Percentiles rank a stretch among this genome's conserved stretches.
These are phyloP conservation scores for Teleopsis dalmanni DNA, from an alignment of 1,140 invertebrate genomes.

Conservation along the genomic window DNA sequence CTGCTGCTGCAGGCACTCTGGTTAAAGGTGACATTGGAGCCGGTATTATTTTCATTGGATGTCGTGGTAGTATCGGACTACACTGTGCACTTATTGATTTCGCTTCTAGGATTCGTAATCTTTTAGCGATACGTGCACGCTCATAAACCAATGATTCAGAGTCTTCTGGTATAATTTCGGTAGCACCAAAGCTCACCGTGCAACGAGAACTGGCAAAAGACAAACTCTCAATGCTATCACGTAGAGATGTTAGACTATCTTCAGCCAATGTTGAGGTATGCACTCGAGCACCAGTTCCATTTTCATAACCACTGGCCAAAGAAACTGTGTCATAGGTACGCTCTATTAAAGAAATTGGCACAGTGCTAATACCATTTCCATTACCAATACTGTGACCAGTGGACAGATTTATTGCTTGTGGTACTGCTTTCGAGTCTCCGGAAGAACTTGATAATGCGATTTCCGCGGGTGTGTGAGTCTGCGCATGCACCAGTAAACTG, in stretches of 20 bases:
- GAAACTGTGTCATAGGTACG: slow-evolving; percentile 33
- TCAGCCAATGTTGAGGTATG: slow-evolving; percentile 39
- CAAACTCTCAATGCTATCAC: slow-evolving; percentile 36
- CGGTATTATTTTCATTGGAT: slow-evolving; percentile 13
- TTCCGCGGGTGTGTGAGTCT: slow-evolving; percentile 26
- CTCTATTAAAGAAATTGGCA: slow-evolving; percentile 11
- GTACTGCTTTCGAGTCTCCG: slow-evolving; percentile 1
- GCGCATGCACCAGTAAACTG: slow-evolving; percentile 29
- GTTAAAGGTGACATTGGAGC: slow-evolving; percentile 2
- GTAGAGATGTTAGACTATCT: slow-evolving; percentile 37
- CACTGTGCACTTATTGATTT: slow-evolving; percentile 42
- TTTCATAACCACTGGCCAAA: slow-evolving; percentile 12
- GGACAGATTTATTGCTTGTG: neutral
- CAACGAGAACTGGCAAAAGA: slow-evolving; percentile 36
- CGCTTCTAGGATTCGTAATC: slow-evolving; percentile 36
- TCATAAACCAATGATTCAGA: slow-evolving; percentile 17
- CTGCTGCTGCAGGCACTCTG: neutral
- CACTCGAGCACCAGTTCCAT: slow-evolving; percentile 14
- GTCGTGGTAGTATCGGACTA: slow-evolving; percentile 35
- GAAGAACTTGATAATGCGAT: slow-evolving; percentile 4
- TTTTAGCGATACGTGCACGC: slow-evolving; percentile 20
- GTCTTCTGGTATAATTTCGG: slow-evolving; percentile 30
- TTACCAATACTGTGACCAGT: slow-evolving; percentile 12
- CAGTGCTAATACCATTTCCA: slow-evolving; percentile 15
- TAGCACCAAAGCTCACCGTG: slow-evolving; percentile 32